These are phyloP conservation scores for Limenitis arthemis DNA, from an alignment of 2,888 invertebrate genomes.

Conservation along the genomic window DNA sequence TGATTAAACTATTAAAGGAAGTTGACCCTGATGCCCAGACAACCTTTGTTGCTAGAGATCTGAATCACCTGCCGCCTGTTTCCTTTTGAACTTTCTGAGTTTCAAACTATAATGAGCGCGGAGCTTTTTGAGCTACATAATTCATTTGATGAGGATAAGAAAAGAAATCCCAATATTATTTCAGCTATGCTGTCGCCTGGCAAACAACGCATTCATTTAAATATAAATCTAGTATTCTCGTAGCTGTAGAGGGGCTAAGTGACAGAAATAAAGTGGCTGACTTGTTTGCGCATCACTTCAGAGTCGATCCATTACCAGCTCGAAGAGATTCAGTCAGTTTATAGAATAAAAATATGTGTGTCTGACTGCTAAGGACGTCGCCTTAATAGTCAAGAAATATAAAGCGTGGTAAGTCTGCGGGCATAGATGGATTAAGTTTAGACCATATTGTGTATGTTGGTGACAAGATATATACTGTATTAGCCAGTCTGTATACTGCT, in stretches of 20 bases:
- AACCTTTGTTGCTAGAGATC: conserved; percentile 10
- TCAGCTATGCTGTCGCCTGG: not conserved
- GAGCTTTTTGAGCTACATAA: conserved; percentile 4
- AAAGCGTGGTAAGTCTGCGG: too few relatives aligned
- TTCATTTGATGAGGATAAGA: not conserved
- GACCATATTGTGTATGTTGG: too few relatives aligned
- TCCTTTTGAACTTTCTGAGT: too few relatives aligned
- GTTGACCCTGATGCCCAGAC: conserved; percentile 6
- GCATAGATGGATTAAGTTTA: too few relatives aligned
- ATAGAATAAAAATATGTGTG: too few relatives aligned
- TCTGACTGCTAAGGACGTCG: too few relatives aligned
- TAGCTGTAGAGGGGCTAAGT: not conserved
- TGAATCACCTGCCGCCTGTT: conserved; percentile 12
- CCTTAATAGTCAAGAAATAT: too few relatives aligned
- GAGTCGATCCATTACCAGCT: not conserved
- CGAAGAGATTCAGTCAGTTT: not conserved
- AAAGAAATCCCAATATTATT: not conserved
- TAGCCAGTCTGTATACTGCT: too few relatives aligned
- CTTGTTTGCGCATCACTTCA: not conserved
- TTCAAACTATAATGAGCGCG: conserved; percentile 6
- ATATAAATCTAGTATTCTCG: not conserved
- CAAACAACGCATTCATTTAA: not conserved
- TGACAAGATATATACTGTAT: too few relatives aligned
- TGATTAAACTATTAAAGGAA: conserved; percentile 14
- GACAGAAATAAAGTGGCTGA: not conserved